These are phyloP conservation scores for Gambusia affinis DNA, from an alignment of 2,113 vertebrate species.

Conservation along the genomic window DNA sequence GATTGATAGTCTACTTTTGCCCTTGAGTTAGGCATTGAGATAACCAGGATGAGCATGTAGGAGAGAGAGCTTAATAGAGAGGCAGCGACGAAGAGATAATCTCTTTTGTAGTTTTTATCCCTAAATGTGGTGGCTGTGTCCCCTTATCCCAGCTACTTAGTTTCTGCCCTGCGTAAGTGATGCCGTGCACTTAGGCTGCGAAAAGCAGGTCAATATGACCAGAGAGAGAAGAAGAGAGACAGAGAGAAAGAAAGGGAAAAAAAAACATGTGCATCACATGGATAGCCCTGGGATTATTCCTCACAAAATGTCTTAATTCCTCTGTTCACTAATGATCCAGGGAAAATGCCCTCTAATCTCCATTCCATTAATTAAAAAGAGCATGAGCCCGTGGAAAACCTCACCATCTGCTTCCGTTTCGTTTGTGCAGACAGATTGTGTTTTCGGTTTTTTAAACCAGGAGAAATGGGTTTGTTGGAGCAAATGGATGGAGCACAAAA, in stretches of 20 bases:
- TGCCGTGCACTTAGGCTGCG: constrained; percentile 77
- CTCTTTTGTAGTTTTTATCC: constrained; percentile 80
- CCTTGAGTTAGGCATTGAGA: constrained; percentile 56
- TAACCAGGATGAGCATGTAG: neutral
- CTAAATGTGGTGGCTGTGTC: constrained; percentile 77
- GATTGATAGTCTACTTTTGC: constrained; percentile 69
- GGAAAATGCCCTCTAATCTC: constrained; percentile 81
- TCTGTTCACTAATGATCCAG: constrained; percentile 83
- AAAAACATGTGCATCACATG: constrained; percentile 75
- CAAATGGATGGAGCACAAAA: constrained; percentile 39
- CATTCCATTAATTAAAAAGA: constrained; percentile 84
- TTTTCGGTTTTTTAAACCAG: constrained; percentile 65
- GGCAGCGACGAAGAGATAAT: constrained; percentile 61
- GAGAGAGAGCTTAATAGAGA: neutral
- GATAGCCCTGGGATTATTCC: constrained; percentile 79
- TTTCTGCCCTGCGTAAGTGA: constrained; percentile 68
- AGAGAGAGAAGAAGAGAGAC: constrained; percentile 42
- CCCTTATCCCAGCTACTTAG: constrained; percentile 74
- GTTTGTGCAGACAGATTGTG: constrained; percentile 76
- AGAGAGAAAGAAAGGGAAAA: neutral
- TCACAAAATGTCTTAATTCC: constrained; percentile 83
- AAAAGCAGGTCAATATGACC: constrained; percentile 78
- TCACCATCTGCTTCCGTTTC: constrained; percentile 80
- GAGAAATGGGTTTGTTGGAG: constrained; percentile 54
- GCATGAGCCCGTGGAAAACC: constrained; percentile 79